Base-by-base conservation (phyloP, 64 coral and sea anemone genomes). In the Orbicella faveolata region DNA sequence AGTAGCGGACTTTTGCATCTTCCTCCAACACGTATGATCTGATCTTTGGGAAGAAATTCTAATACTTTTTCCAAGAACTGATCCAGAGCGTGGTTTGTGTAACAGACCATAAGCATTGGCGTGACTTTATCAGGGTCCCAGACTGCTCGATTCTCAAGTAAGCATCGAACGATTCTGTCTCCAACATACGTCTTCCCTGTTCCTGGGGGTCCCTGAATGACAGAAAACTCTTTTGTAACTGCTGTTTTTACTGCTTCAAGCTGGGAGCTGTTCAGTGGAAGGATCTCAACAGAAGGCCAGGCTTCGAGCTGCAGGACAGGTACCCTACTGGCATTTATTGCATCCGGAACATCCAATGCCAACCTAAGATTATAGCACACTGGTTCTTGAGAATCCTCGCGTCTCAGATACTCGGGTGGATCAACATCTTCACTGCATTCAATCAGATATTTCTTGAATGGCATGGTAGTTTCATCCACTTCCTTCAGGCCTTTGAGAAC, bases 181-280 rank as follows among this genome's bases (percentile, higher is more conserved):
- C 96, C 96, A 44, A 98, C 86, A 17, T 94, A 94, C 2, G 96
- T 98, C 53, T 98, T 98, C 7, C 96, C 96, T 2, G 96, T 98
- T 3, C 96, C 96, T 21, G 96, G 96, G 1, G 96, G 96, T 17
- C 96, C 96, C 34, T 98, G 96, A 18, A 98, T 98, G 13, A 98
- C 86, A 8, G 90, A 72, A 52, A 98, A 98, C 19, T 98, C 92
- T 36, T 35, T 79, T 16, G 94, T 93, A 12, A 96, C 59, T 33
- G 90, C 94, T 0, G 77, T 96, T 75, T 90, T 90, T 62, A 96
- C 70, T 23, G 94, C 90, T 62, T 90, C 82, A 9, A 90, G 74
- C 83, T 96, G 94, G 51, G 94, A 96, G 5, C 79, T 34, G 73
- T 96, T 89, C 2, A 96, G 73, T 1, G 74, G 64, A 52, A 96